These are phyloP conservation scores for Geodia barretti DNA, from an alignment of 37 sponge, comb jelly and placozoan genomes.

Conservation along the genomic window DNA sequence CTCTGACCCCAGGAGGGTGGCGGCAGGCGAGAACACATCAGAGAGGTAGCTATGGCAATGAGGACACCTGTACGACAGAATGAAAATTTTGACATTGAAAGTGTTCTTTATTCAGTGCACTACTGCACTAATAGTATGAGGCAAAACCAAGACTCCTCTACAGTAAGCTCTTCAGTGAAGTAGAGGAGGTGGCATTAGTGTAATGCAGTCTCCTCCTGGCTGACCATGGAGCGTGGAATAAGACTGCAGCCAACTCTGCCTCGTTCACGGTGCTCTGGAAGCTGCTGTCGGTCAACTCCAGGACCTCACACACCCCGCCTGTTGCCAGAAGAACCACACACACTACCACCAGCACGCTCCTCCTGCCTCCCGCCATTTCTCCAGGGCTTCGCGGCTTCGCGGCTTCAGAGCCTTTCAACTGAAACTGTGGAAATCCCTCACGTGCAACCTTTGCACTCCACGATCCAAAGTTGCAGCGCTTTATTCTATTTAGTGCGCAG, in stretches of 20 bases:
- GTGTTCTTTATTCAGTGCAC: too few species aligned
- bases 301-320: not conserved
- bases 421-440: not conserved
- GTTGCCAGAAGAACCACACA: not conserved
- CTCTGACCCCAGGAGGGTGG: slow-evolving; percentile 10
- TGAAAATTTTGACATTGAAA: not conserved
- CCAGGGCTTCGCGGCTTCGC: not conserved
- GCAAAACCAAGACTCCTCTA: too few species aligned
- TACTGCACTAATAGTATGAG: not conserved
- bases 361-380: not conserved
- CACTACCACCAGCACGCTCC: not conserved
- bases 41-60: slow-evolving; percentile 26
- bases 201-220: too few species aligned
- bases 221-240: slow-evolving; percentile 74
- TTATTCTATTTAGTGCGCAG: too few species aligned
- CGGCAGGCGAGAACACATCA: slow-evolving; percentile 11
- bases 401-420: not conserved
- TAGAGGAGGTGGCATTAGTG: too few species aligned
- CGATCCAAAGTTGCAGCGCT: too few species aligned
- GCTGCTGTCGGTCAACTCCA: slow-evolving; percentile 48
- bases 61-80: slow-evolving; percentile 44
- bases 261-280: slow-evolving; percentile 45
- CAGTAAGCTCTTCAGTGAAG: too few species aligned
- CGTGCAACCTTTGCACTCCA: not conserved
- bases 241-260: slow-evolving; percentile 52